Conservation (phyloP, 2,113 vertebrate species). For the Kobus ellipsiprymnus region DNA sequence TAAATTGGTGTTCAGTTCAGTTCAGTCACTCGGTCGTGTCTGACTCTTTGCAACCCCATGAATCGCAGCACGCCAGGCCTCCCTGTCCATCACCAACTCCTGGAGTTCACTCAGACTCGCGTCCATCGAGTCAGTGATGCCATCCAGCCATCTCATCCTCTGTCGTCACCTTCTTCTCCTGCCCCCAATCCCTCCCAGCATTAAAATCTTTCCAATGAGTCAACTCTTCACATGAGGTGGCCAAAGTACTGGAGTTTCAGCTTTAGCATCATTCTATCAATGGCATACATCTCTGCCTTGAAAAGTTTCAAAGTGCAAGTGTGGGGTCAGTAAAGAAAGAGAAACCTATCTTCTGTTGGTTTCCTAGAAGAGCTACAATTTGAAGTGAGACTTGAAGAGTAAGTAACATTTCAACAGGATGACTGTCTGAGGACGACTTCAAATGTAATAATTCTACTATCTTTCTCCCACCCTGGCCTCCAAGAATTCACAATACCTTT, state of each 20-base stretch:
- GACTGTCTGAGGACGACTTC: neutral
- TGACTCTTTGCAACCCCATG: no score
- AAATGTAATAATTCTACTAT: neutral
- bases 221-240: no score
- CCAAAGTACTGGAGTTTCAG: no score
- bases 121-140: no score
- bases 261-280: neutral
- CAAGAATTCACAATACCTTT: neutral
- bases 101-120: no score
- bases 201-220: no score
- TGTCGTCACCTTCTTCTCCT: no score
- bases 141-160: no score
- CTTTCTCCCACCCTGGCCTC: neutral
- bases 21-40: no score
- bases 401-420: neutral
- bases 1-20: neutral
- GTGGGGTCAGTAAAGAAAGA: neutral
- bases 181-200: no score
- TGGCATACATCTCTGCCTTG: neutral
- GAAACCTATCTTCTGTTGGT: neutral
- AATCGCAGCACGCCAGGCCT: no score
- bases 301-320: neutral
- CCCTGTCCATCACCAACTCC: no score
- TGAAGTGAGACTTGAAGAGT: conserved; percentile 9
- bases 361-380: neutral